phyloP scores from a whole-genome alignment of 1,140 invertebrate genomes.

The Cataglyphis hispanica region DNA sequence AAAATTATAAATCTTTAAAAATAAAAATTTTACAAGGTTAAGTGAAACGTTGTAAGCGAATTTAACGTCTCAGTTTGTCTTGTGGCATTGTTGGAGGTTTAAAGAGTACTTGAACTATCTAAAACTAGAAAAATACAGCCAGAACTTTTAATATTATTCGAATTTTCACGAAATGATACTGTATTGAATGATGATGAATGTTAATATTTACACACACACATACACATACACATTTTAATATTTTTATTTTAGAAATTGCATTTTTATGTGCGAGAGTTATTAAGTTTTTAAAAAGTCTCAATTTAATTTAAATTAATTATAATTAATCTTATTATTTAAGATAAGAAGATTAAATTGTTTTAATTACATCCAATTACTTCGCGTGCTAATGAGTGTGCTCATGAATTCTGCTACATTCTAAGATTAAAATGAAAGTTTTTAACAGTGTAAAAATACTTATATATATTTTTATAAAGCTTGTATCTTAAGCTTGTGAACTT shows the following conservation, averaged over 20 bases:
- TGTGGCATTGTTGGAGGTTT: too few relatives aligned
- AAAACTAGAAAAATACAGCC: too few relatives aligned
- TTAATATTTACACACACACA: neutral
- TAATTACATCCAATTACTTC: neutral
- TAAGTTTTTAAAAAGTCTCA: neutral
- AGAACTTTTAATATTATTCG: too few relatives aligned
- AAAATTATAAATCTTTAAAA: too few relatives aligned
- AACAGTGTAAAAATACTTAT: constrained; percentile 55
- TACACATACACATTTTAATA: neutral
- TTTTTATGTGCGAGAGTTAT: neutral
- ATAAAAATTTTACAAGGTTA: too few relatives aligned
- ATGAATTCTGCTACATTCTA: constrained; percentile 13
- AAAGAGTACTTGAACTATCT: too few relatives aligned
- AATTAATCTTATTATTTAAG: neutral
- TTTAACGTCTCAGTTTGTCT: too few relatives aligned
- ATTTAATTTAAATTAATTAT: neutral
- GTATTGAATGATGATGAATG: too few relatives aligned
- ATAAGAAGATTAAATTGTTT: constrained; percentile 21
- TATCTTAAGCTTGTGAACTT: constrained; percentile 56
- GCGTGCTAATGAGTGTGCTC: constrained; percentile 21
- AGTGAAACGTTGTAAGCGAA: too few relatives aligned
- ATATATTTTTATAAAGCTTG: constrained; percentile 59
- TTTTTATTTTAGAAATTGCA: neutral
- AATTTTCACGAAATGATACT: too few relatives aligned
- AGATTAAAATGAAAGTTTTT: constrained; percentile 60